Base-by-base conservation (phyloP, 1,140 invertebrate genomes). In the Drosophila pachea region DNA sequence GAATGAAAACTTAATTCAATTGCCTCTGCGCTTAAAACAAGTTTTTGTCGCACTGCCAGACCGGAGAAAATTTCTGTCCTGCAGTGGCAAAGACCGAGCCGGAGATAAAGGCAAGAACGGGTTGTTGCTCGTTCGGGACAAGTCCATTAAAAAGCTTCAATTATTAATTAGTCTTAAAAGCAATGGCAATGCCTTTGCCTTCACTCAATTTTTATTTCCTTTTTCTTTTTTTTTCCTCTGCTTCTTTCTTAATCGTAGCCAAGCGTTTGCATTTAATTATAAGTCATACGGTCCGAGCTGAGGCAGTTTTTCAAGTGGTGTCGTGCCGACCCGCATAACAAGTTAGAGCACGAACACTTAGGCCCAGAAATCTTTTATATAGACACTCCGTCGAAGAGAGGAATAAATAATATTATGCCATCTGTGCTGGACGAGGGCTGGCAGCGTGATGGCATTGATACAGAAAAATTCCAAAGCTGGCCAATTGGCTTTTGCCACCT, bases 161-260 rank as follows among this genome's bases (percentile, higher is more conserved):
- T 86, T 84, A 84, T 84, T 84, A 74, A 84, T 77, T 77, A 84
- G 73, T 56, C 79, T 86, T 84, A 81, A 84, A 84, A 84, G 79
- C 79, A 73, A 71, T 71, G 77, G 64, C 77, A 73, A 55, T 61
- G 81, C 62, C 53, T 66, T 64, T 59, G 52, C 81, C 65, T 22
- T 22, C 22, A 22, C 22, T 22, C 22, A 22, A 22, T 22, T 22
- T 22, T 22, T 22, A 22, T 22, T 22, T 22, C 22, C 22, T 22
- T 68, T 59, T 74, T 49, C 58, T 12, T 58, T 54, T 63, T 62
- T 68, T 62, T 59, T n/a, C n/a, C 53, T 61, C n/a, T 40, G 55
- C 78, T 78, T 22, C 22, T 22, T 22, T 22, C 70, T 84, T 73
- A 84, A 84, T 86, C 62, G 60, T 67, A 81, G 45, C 68, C 72